phyloP scores from a whole-genome alignment of 1,140 invertebrate species.

The roundworm (Caenorhabditis elegans) region WBcel235 BX284602.5:1331001-1331500 shows the following conservation, averaged over 20 bases:
- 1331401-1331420: slow-evolving; percentile 16
- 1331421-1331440: background rate
- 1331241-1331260: background rate
- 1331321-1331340: background rate
- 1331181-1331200: too few relatives aligned
- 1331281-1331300: slow-evolving; percentile 5
- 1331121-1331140: slow-evolving; percentile 36
- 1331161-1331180: background rate
- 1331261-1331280: background rate
- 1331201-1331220: background rate
- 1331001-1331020: too few relatives aligned
- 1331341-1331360: slow-evolving; percentile 7
- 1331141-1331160: slow-evolving; percentile 23
- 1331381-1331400: slow-evolving; percentile 23
- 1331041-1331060: slow-evolving; percentile 32
- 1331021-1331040: too few relatives aligned
- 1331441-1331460: too few relatives aligned
- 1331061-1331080: slow-evolving; percentile 28
- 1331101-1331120: slow-evolving; percentile 32
- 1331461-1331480: too few relatives aligned
- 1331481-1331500: too few relatives aligned
- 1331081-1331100: slow-evolving; percentile 20
- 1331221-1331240: background rate
- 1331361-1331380: slow-evolving; percentile 2
- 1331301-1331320: slow-evolving; percentile 1